Conservation (phyloP, 2,797 vertebrate genomes). For the Melanotaenia boesemani region DNA sequence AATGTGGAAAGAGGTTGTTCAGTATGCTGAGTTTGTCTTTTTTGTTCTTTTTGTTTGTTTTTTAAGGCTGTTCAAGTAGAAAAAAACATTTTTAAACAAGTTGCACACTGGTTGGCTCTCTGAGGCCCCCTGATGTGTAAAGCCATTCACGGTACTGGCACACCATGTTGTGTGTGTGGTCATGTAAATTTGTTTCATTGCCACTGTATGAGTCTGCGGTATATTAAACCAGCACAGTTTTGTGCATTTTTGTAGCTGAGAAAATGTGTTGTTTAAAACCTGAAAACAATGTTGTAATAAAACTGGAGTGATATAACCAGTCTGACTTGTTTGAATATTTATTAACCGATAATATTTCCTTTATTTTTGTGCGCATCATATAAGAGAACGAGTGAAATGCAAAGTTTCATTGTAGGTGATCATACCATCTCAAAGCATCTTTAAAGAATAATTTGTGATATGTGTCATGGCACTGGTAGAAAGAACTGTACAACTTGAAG, state of each 20-base stretch:
- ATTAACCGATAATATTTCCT: neutral
- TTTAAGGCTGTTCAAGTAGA: slow-evolving; percentile 11
- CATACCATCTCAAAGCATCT: too few relatives aligned
- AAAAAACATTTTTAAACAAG: slow-evolving; percentile 8
- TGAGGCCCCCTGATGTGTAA: too few relatives aligned
- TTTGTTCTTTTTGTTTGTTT: neutral
- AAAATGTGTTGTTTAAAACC: slow-evolving; percentile 60
- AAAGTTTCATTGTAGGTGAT: too few relatives aligned
- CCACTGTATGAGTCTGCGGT: slow-evolving; percentile 58
- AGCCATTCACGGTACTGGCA: too few relatives aligned
- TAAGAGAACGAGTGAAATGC: neutral
- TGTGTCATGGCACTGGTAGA: too few relatives aligned
- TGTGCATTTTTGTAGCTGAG: slow-evolving; percentile 69
- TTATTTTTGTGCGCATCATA: neutral
- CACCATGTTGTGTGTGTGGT: slow-evolving; percentile 44
- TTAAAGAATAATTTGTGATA: too few relatives aligned
- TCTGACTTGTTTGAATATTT: neutral
- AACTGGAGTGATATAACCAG: slow-evolving; percentile 37
- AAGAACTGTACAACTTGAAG: too few relatives aligned
- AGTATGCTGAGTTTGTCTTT: slow-evolving; percentile 15
- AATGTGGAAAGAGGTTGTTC: slow-evolving; percentile 4
- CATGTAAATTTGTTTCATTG: slow-evolving; percentile 56
- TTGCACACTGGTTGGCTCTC: too few relatives aligned
- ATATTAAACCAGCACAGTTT: slow-evolving; percentile 48
- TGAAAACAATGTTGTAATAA: slow-evolving; percentile 71